Evolutionary conservation across 2,113 vertebrate genomes (phyloP).

Genomic region (Apodemus speciosus): DNA sequence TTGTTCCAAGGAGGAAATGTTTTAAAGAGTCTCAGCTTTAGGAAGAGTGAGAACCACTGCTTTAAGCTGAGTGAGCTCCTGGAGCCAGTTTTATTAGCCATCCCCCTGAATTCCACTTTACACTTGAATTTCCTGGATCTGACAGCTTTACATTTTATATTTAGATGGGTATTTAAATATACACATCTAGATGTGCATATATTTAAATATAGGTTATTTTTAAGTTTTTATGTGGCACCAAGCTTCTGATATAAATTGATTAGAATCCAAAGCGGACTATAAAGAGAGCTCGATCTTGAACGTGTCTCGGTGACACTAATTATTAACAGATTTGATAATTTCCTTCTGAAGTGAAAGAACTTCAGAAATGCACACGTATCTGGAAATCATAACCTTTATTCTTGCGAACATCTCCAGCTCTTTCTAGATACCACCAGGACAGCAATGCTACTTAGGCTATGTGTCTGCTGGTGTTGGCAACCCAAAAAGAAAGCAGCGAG

Average conservation of each 20-base stretch:
- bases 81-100: constrained; percentile 48
- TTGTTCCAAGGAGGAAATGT: background rate
- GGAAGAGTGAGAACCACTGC: background rate
- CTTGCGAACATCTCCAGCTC: background rate
- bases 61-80: constrained; percentile 3
- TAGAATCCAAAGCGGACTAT: constrained; percentile 10
- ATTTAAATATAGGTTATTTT: constrained; percentile 58
- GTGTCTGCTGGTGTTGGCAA: background rate
- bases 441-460: background rate
- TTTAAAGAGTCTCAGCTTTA: background rate
- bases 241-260: constrained; percentile 36
- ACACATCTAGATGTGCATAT: constrained; percentile 9
- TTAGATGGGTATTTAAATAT: constrained; percentile 37
- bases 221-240: constrained; percentile 6
- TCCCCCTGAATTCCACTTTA: constrained; percentile 35
- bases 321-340: constrained; percentile 13
- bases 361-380: background rate
- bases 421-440: background rate
- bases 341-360: constrained; percentile 38
- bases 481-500: background rate
- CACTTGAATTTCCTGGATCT: constrained; percentile 53
- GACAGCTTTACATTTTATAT: constrained; percentile 57
- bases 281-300: constrained; percentile 16
- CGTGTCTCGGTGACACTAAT: constrained; percentile 23
- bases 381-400: background rate